phyloP scores from a whole-genome alignment of 2,113 vertebrate species.

The Atrichornis clamosus region DNA sequence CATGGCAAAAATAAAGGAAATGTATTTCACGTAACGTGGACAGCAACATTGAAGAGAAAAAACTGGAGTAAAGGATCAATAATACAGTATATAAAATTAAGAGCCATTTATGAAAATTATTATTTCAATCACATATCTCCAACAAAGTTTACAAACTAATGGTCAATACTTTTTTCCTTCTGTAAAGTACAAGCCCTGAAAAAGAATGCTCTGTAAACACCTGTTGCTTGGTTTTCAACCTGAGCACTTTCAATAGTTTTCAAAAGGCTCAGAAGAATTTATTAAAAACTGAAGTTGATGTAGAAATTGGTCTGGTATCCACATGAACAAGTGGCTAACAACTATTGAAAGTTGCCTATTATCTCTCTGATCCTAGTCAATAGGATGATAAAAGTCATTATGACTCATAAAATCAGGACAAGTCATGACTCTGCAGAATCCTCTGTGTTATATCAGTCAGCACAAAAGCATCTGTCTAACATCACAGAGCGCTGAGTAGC shows the following conservation, averaged over 20 bases:
- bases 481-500: slow-evolving; percentile 28
- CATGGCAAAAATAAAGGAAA: not conserved
- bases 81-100: not conserved
- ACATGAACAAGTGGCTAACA: slow-evolving; percentile 2
- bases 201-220: not conserved
- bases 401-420: slow-evolving; percentile 40
- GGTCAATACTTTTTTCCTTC: not conserved
- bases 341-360: not conserved
- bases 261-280: not conserved
- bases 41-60: not conserved
- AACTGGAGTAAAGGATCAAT: not conserved
- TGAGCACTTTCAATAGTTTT: not conserved
- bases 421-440: slow-evolving; percentile 29
- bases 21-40: not conserved
- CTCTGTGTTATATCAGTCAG: slow-evolving; percentile 12
- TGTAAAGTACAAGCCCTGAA: not conserved
- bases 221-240: not conserved
- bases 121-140: not conserved
- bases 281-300: not conserved
- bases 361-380: slow-evolving; percentile 10
- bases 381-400: slow-evolving; percentile 54
- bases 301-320: not conserved
- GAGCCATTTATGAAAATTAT: not conserved
- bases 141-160: not conserved
- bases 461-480: slow-evolving; percentile 46